Base-by-base conservation (phyloP, 1,140 invertebrate species). In the Trichogramma pretiosum region DNA sequence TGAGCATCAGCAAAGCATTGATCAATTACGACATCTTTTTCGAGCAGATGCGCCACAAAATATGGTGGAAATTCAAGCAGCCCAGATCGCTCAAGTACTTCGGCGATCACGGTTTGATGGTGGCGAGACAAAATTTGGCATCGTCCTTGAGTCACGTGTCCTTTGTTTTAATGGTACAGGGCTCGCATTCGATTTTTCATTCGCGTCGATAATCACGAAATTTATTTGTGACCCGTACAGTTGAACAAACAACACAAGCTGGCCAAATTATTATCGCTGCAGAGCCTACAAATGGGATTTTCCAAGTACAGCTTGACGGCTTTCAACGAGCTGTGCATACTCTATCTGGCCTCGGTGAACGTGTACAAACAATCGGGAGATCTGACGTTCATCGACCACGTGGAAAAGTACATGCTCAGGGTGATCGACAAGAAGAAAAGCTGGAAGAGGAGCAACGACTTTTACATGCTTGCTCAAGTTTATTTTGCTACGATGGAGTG, bases 251-350 rank as follows among this genome's bases (percentile, higher is more conserved):
- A 30, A 4, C 17, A 30, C 7, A 60, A 55, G 14, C 0, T 5
- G 2, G 53, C 57, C 3, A 49, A 52, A 16, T 3, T 43, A 14
- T 21, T 34, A 0, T 44, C 41, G 7, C 4, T 60, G 10, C 43
- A 51, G 23, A 56, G 60, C 23, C 32, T 62, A 13, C 39, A 46
- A 5, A 14, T 49, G 7, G 48, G 41, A 0, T 61, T 62, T 19
- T n/a, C 34, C 14, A 43, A 0, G 18, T 43, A 18, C 28, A 21
- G 43, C 4, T 1, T 19, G 0, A 50, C 23, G 9, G 23, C 16
- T 23, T 61, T 63, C 42, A 8, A 36, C 3, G 49, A 61, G 13
- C 56, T 57, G 18, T 56, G 48, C 1, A 19, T 37, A 9, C 26
- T 60, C 10, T 64, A 57, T 45, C 17, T 61, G 2, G 36, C 43